phyloP scores from a whole-genome alignment of 64 coral and sea anemone species.

The Montipora capricornis region DNA sequence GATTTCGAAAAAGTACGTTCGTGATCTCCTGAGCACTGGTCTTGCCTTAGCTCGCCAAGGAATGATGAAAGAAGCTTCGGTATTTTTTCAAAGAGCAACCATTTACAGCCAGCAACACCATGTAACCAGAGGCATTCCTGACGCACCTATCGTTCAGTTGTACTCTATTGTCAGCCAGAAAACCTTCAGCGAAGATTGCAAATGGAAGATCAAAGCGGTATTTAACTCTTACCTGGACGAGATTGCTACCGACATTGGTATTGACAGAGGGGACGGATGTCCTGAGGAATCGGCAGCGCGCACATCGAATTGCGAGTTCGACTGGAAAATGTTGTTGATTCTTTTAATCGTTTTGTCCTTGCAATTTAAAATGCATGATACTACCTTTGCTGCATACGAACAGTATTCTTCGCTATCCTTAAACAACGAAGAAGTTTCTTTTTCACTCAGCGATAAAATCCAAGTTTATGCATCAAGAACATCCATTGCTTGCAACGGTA shows the following conservation, averaged over 20 bases:
- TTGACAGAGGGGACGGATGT: not conserved
- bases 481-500: not conserved
- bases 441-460: not conserved
- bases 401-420: not conserved
- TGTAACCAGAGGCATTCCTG: not conserved
- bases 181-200: not conserved
- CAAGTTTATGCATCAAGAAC: slow-evolving; percentile 18
- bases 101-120: not conserved
- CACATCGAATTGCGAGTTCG: not conserved
- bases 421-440: not conserved
- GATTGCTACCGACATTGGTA: not conserved
- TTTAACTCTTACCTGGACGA: not conserved
- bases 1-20: not conserved
- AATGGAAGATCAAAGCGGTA: not conserved
- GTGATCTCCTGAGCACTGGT: not conserved
- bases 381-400: not conserved
- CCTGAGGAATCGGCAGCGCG: not conserved
- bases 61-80: not conserved
- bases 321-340: not conserved
- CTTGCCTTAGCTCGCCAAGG: not conserved
- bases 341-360: not conserved
- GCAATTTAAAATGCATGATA: not conserved
- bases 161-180: not conserved
- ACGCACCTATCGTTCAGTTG: not conserved
- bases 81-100: not conserved